Base-by-base conservation (phyloP, 2,797 vertebrate species). In the Helarctos malayanus region DNA sequence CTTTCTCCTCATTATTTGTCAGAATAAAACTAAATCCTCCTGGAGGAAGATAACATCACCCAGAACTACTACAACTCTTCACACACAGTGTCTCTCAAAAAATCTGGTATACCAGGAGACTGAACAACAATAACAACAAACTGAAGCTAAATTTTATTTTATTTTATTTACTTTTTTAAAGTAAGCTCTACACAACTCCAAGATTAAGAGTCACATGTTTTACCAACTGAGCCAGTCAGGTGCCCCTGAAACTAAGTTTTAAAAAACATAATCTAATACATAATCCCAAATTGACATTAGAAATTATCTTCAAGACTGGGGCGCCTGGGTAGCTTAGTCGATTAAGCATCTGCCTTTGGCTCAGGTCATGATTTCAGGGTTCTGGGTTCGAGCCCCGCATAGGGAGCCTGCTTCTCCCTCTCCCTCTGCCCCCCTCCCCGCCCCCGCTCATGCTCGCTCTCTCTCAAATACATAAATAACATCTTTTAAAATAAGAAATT, bases 301-400 rank as follows among this genome's bases (percentile, higher is more conserved):
- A 68, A 68, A 68, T 68, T 68, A 68, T 68, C 65, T 25, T 71
- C 69, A 71, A 71, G 38, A 41, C 7, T 65, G 68, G 68, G n/a
- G n/a, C 1, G 0, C 68, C 68, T 38, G 68, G 68, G 19, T 38
- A 35, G 68, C 68, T 69, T 23, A 69, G 68, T 38, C 4, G 5
- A 23, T 69, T 38, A 38, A 38, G 68, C 19, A 12, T 12, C 35
- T n/a, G 32, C n/a, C 35, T 38, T 63, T 11, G 19, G 68, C 19
- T 69, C 68, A 38, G 68, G 68, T 69, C 35, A 69, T 38, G 68
- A 38, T 18, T 19, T 38, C 68, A 12, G 9, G 15, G 35, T 23
- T 32, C 35, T 5, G 35, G 35, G 35, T 23, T 69, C 0, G 19
- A 69, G 10, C 19, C 68, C 19, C 4, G 4, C 9, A 0, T 0